Evolutionary conservation across 2,888 invertebrate genomes (phyloP).

Genomic region (Acronicta aceris): DNA sequence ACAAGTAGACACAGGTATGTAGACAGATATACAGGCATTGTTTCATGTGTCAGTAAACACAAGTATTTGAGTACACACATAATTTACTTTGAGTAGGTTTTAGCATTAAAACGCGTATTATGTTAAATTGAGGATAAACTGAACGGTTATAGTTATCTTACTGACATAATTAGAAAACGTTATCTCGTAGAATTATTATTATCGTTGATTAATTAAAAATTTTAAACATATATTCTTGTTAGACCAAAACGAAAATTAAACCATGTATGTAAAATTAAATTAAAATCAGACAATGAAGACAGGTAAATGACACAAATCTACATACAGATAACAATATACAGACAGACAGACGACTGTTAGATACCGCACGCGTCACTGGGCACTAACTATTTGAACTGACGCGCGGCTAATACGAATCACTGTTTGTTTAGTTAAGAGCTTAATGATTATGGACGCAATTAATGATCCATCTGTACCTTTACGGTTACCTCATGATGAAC

Average conservation of each 20-base stretch:
- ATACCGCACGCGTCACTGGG: slow-evolving; percentile 38
- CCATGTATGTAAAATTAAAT: too few relatives aligned
- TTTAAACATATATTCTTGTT: too few relatives aligned
- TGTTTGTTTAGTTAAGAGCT: slow-evolving; percentile 43
- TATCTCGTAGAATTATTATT: too few relatives aligned
- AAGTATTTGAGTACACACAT: slow-evolving; percentile 33
- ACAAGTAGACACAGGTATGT: slow-evolving; percentile 3
- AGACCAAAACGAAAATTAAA: too few relatives aligned
- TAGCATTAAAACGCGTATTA: too few relatives aligned
- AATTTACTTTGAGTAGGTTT: too few relatives aligned
- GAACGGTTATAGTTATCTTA: too few relatives aligned
- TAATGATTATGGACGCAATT: slow-evolving; percentile 14
- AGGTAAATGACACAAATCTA: too few relatives aligned
- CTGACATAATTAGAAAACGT: too few relatives aligned
- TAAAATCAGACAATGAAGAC: too few relatives aligned
- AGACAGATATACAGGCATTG: slow-evolving; percentile 14
- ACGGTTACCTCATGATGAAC: neutral
- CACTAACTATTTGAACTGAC: slow-evolving; percentile 46
- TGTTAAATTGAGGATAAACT: too few relatives aligned
- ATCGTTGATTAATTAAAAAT: too few relatives aligned
- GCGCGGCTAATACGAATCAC: slow-evolving; percentile 35
- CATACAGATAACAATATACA: neutral
- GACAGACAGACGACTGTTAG: slow-evolving; percentile 4
- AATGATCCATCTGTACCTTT: slow-evolving; percentile 6
- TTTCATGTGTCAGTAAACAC: slow-evolving; percentile 26